Base-by-base conservation (phyloP, 2,888 invertebrate species). In the Pyrocoelia pectoralis region DNA sequence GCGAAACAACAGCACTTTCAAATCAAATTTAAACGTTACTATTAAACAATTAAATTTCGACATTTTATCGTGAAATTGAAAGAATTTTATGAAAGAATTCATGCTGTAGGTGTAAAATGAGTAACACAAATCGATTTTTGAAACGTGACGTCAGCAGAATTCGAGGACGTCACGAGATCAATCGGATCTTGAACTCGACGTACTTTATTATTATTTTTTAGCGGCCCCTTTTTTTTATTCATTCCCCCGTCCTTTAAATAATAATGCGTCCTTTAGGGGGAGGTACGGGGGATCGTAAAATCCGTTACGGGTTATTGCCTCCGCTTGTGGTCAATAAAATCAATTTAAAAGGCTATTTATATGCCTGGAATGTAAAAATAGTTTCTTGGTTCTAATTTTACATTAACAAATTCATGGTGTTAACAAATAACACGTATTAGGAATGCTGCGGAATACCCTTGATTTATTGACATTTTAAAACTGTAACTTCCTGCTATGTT, bases 101-200 rank as follows among this genome's bases (percentile, higher is more conserved):
- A 67, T 67, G 61, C 52, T 66, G 66, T 56, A 5, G 24, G 4
- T 24, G 24, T 24, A 6, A 67, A 68, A 68, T 69, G 69, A 69
- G 60, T 63, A 66, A 65, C 63, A 61, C 65, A 65, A 67, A 72
- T 72, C 71, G 72, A 72, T 73, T 72, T 72, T 71, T 68, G 69
- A 60, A 64, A 54, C 57, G 64, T 72, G 73, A 70, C 72, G 72
- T 73, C 70, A 72, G 66, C 67, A 64, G 60, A 38, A 46, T 48
- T 51, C 68, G 71, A 70, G 71, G 59, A 56, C 64, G 58, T 41
- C 59, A 49, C 62, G 62, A 67, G 70, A 70, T 72, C 70, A 72
- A 62, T 59, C 68, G 72, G 70, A 68, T 69, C 66, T 72, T 72
- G 70, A 70, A 72, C 70, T 62, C 70, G 51, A n/a, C 33, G n/a